Evolutionary conservation across 2,113 vertebrate genomes (phyloP).

Genomic region (Taurulus bubalis): DNA sequence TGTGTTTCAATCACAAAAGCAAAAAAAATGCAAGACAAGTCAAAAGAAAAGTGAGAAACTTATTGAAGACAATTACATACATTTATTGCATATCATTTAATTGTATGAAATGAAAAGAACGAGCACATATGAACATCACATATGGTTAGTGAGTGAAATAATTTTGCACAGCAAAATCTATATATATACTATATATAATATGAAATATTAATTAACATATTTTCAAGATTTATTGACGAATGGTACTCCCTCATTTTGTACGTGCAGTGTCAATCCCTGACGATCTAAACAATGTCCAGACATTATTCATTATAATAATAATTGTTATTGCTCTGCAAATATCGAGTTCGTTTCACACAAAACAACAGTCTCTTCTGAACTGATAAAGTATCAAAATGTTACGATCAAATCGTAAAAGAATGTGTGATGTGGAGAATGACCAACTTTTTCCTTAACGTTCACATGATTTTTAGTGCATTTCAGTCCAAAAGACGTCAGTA

Average conservation of each 20-base stretch:
- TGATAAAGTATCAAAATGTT: slow-evolving; percentile 89
- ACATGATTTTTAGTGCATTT: slow-evolving; percentile 94
- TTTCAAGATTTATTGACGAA: slow-evolving; percentile 91
- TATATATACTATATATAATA: slow-evolving; percentile 84
- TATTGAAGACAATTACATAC: slow-evolving; percentile 82
- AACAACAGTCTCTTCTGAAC: slow-evolving; percentile 90
- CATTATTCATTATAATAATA: slow-evolving; percentile 91
- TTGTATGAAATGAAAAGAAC: slow-evolving; percentile 90
- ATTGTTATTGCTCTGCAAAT: slow-evolving; percentile 94
- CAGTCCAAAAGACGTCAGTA: slow-evolving; percentile 91
- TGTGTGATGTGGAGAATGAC: slow-evolving; percentile 85
- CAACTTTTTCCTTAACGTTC: slow-evolving; percentile 83
- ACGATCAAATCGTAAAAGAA: slow-evolving; percentile 86
- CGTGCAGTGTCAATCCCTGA: slow-evolving; percentile 98
- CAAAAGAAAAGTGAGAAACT: slow-evolving; percentile 79
- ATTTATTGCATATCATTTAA: slow-evolving; percentile 88
- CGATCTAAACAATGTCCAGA: slow-evolving; percentile 91
- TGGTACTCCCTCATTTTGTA: slow-evolving; percentile 90
- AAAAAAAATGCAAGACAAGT: slow-evolving; percentile 52
- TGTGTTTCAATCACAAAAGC: slow-evolving; percentile 36
- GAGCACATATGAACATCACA: slow-evolving; percentile 99
- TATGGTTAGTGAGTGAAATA: slow-evolving; percentile 98
- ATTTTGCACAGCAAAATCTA: slow-evolving; percentile 99
- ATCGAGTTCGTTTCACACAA: slow-evolving; percentile 89
- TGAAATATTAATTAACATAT: slow-evolving; percentile 94